Percentiles rank a stretch among this genome's conserved stretches.
These are phyloP conservation scores for Spermophilus dauricus DNA, from an alignment of 2,113 vertebrate species.

Conservation along the genomic window DNA sequence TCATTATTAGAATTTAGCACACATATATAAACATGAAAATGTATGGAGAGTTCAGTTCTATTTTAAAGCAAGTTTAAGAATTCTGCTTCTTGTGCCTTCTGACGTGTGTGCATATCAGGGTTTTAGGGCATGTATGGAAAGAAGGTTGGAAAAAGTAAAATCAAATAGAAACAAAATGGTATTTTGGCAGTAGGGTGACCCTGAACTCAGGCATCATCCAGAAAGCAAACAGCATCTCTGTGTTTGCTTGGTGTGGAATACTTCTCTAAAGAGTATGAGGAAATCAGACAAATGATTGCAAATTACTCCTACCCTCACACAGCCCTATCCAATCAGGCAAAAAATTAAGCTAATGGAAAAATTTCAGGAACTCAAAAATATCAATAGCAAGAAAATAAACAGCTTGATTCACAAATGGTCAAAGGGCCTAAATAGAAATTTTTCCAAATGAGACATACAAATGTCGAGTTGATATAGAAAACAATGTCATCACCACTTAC, in stretches of 20 bases:
- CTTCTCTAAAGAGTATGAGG: neutral
- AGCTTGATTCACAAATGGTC: neutral
- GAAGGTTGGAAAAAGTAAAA: neutral
- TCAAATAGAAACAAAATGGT: no score
- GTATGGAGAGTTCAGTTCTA: neutral
- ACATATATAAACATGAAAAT: no score
- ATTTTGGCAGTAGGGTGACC: neutral
- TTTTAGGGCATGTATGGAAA: neutral
- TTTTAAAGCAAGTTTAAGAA: neutral
- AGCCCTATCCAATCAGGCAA: accelerated
- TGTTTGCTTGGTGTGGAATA: neutral
- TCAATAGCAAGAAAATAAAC: neutral
- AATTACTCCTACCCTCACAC: neutral
- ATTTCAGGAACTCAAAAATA: neutral
- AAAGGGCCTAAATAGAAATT: neutral
- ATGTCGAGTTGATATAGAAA: neutral
- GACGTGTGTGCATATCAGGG: neutral
- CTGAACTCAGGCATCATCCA: neutral
- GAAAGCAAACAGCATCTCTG: neutral
- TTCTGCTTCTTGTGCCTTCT: neutral
- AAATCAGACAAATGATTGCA: neutral
- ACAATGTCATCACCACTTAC: neutral
- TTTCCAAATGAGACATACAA: neutral
- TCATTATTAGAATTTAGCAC: neutral
- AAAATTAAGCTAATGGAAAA: neutral